A percentile compares a stretch with the other conserved stretches of the same genome.
Conservation (phyloP, 64 coral and sea anemone species). For the Trachythela sp. region DNA sequence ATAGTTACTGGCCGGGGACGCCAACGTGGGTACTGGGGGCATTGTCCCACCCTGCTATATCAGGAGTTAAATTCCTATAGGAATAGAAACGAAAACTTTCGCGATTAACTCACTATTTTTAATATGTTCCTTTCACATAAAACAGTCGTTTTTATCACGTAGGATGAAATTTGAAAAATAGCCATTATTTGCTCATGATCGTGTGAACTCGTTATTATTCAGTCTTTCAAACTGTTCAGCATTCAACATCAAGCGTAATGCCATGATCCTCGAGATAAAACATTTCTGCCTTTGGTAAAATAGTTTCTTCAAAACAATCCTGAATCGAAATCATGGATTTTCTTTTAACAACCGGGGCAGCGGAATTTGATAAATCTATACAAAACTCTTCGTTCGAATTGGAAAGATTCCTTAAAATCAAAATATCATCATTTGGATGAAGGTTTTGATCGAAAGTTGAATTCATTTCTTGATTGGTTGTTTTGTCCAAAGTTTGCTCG, state of each 20-base stretch:
- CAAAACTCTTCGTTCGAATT: background rate
- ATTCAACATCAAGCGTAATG: background rate
- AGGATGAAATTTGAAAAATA: background rate
- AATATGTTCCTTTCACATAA: too few species aligned
- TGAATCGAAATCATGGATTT: background rate
- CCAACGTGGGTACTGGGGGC: too few species aligned
- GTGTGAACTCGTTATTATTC: background rate
- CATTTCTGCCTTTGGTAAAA: background rate
- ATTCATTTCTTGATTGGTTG: background rate
- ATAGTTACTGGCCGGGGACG: too few species aligned
- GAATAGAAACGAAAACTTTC: too few species aligned
- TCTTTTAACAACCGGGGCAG: background rate
- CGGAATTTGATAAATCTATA: background rate
- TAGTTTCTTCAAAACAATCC: background rate
- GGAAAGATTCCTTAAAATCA: background rate
- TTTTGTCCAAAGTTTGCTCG: background rate
- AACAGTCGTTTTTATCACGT: too few species aligned
- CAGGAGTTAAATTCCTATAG: too few species aligned
- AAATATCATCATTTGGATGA: background rate
- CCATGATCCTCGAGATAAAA: background rate
- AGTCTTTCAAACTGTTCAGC: background rate
- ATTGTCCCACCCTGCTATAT: too few species aligned
- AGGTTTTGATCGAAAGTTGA: background rate
- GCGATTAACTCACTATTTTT: too few species aligned
- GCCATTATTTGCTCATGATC: background rate